phyloP scores from a whole-genome alignment of 2,797 vertebrate species.

The Catamblyrhynchus diadema region DNA sequence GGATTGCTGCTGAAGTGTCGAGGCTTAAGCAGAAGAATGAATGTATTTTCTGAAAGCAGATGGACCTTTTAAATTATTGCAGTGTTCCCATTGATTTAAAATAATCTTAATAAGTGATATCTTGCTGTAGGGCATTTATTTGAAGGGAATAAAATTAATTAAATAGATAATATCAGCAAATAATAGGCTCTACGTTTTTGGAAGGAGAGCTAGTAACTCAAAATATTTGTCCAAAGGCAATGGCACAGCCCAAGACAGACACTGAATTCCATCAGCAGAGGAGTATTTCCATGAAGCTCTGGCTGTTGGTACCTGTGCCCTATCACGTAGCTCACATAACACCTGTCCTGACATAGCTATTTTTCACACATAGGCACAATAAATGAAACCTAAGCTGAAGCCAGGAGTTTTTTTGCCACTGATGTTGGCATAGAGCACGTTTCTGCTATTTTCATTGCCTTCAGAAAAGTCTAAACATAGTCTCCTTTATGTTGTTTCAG shows the following conservation, averaged over 20 bases:
- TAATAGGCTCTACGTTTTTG: background rate
- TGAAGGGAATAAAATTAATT: background rate
- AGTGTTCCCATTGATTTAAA: background rate
- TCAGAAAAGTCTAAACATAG: background rate
- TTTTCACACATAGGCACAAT: background rate
- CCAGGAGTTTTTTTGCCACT: background rate
- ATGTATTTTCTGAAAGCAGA: background rate
- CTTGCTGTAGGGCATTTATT: background rate
- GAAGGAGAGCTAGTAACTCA: background rate
- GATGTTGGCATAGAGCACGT: background rate
- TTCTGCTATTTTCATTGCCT: background rate
- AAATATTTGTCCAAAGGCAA: background rate
- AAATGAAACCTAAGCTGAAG: background rate
- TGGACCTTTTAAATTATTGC: background rate
- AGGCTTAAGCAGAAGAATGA: background rate
- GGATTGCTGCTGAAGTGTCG: background rate
- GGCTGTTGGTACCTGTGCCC: background rate
- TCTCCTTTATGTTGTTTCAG: background rate
- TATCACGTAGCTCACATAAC: background rate
- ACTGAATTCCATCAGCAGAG: background rate
- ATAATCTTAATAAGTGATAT: background rate
- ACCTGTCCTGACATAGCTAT: background rate
- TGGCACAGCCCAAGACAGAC: background rate
- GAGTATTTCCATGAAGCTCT: background rate
- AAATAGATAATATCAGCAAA: background rate